Conservation (phyloP, 2,888 invertebrate genomes). For the Hofmannophila pseudospretella region DNA sequence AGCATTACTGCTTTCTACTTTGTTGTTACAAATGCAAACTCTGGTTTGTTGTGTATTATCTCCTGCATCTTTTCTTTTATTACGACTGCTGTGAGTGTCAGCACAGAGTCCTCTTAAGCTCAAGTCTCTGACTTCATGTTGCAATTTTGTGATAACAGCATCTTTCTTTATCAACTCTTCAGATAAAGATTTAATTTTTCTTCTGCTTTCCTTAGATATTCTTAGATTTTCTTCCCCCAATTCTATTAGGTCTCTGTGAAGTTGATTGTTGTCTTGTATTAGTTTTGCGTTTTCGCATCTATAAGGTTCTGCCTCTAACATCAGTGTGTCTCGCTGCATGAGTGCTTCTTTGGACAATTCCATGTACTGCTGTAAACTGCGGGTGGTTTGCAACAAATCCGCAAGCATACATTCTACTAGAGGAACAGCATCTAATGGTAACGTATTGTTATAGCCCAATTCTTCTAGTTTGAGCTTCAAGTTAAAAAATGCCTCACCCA, state of each 20-base stretch:
- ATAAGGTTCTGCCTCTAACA: slow-evolving; percentile 86
- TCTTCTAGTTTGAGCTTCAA: slow-evolving; percentile 85
- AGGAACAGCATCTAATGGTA: slow-evolving; percentile 87
- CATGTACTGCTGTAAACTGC: slow-evolving; percentile 90
- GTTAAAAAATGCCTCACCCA: slow-evolving; percentile 66
- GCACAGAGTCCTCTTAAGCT: slow-evolving; percentile 67
- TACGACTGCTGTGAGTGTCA: slow-evolving; percentile 63
- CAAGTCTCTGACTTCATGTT: slow-evolving; percentile 61
- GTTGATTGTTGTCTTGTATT: slow-evolving; percentile 84
- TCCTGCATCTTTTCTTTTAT: slow-evolving; percentile 53
- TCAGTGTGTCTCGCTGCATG: slow-evolving; percentile 83
- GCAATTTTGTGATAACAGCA: slow-evolving; percentile 52
- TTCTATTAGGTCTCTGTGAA: slow-evolving; percentile 82
- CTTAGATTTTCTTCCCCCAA: slow-evolving; percentile 81
- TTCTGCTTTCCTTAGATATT: slow-evolving; percentile 76
- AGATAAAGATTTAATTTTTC: slow-evolving; percentile 80
- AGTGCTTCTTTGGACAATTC: slow-evolving; percentile 82
- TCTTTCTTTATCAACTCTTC: slow-evolving; percentile 79
- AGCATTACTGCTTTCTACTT: slow-evolving; percentile 34
- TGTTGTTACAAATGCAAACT: slow-evolving; percentile 48
- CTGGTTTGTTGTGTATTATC: slow-evolving; percentile 24
- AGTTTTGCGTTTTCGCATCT: slow-evolving; percentile 88
- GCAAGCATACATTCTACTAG: slow-evolving; percentile 88
- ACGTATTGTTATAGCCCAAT: slow-evolving; percentile 87
- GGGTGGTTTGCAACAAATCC: slow-evolving; percentile 92